These are phyloP conservation scores for Pilophorus perplexus DNA, from an alignment of 2,888 invertebrate genomes.

Conservation along the genomic window DNA sequence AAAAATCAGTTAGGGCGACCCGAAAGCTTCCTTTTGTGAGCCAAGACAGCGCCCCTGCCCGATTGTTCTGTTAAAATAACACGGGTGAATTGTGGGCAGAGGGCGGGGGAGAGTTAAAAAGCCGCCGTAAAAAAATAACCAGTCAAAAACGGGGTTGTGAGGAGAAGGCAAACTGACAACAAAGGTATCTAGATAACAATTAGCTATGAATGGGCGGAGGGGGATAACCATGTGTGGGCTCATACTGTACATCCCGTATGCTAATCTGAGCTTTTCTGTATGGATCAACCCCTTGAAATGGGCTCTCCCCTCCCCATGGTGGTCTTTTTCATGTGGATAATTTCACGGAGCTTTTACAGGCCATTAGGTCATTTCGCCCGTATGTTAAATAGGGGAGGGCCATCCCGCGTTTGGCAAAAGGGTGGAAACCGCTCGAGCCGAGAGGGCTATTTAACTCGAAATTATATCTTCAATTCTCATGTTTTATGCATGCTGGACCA, in stretches of 20 bases:
- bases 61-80: constrained; percentile 38
- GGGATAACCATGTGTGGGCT: constrained; percentile 10
- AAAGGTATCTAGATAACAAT: constrained; percentile 41
- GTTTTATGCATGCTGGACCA: too few relatives aligned
- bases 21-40: constrained; percentile 20
- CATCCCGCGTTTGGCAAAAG: too few relatives aligned
- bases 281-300: constrained; percentile 21
- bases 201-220: constrained; percentile 29
- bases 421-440: too few relatives aligned
- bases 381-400: constrained; percentile 36
- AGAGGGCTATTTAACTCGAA: too few relatives aligned
- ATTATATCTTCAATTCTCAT: too few relatives aligned
- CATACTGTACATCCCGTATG: constrained; percentile 9
- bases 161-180: constrained; percentile 22
- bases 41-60: constrained; percentile 2
- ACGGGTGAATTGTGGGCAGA: constrained; percentile 4
- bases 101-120: constrained; percentile 1
- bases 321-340: constrained; percentile 32
- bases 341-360: constrained; percentile 37
- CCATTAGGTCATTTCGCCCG: constrained; percentile 36
- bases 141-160: background rate
- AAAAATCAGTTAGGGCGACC: constrained; percentile 6
- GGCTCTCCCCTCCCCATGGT: background rate
- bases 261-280: constrained; percentile 26
- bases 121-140: background rate